These are phyloP conservation scores for Euthynnus affinis DNA, from an alignment of 2,797 vertebrate genomes.

Conservation along the genomic window DNA sequence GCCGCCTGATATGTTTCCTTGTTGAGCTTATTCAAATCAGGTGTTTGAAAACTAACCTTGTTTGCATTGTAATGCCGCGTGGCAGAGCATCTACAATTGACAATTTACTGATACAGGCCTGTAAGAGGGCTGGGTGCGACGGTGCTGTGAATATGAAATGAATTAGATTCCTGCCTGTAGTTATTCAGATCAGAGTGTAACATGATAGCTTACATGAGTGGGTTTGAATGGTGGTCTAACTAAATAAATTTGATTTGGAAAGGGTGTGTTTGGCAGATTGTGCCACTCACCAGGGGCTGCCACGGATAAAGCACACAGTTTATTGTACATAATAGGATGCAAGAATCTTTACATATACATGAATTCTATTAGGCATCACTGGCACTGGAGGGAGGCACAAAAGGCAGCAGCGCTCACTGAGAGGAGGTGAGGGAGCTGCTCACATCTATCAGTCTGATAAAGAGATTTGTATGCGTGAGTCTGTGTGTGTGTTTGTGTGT, in stretches of 20 bases:
- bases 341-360: constrained; percentile 85
- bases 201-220: constrained; percentile 89
- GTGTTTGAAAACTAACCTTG: constrained; percentile 90
- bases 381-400: constrained; percentile 71
- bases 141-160: constrained; percentile 81
- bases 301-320: constrained; percentile 87
- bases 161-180: constrained; percentile 84
- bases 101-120: constrained; percentile 87
- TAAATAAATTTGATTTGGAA: constrained; percentile 90
- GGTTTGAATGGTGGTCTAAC: constrained; percentile 85
- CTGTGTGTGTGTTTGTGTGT: constrained; percentile 26
- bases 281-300: constrained; percentile 82
- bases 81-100: constrained; percentile 83
- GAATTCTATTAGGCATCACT: constrained; percentile 82
- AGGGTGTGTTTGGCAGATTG: constrained; percentile 86
- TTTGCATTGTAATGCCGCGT: constrained; percentile 88
- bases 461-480: constrained; percentile 68
- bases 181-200: constrained; percentile 88
- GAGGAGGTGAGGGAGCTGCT: constrained; percentile 70
- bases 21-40: constrained; percentile 90
- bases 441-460: constrained; percentile 83
- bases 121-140: constrained; percentile 72
- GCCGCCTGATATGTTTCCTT: constrained; percentile 80
- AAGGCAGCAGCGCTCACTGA: constrained; percentile 62
- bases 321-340: constrained; percentile 88